phyloP scores from a whole-genome alignment of 35 echinoderm and acorn worm species.

The Apostichopus japonicus region DNA sequence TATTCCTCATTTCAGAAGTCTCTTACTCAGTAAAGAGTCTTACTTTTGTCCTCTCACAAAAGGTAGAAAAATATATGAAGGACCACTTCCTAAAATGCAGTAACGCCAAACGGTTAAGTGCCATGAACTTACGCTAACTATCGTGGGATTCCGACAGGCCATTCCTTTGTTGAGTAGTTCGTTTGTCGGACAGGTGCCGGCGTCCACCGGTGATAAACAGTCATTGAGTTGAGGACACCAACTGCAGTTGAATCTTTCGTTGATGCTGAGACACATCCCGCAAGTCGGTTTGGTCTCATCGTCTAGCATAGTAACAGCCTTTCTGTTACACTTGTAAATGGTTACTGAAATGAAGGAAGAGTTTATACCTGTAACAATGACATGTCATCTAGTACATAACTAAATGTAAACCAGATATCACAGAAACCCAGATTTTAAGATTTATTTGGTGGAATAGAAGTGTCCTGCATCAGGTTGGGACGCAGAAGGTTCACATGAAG shows the following conservation, averaged over 20 bases:
- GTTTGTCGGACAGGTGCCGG: neutral
- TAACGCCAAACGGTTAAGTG: no score
- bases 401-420: no score
- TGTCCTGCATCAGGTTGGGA: no score
- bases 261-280: constrained; percentile 17
- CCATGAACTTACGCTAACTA: constrained; percentile 10
- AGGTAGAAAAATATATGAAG: no score
- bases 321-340: constrained; percentile 34
- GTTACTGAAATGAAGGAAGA: constrained; percentile 14
- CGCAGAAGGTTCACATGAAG: no score
- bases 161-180: neutral
- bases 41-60: no score
- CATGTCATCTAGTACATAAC: no score
- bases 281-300: neutral
- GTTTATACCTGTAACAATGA: neutral
- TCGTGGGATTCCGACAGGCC: neutral
- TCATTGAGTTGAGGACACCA: constrained; percentile 3
- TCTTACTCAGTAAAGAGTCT: no score
- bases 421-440: no score
- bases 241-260: neutral
- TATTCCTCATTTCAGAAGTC: no score
- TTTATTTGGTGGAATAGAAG: no score
- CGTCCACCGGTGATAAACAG: neutral
- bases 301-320: neutral
- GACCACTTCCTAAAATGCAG: no score